Conservation (phyloP, 2,113 vertebrate genomes). For the Petrocephalus zakoni region DNA sequence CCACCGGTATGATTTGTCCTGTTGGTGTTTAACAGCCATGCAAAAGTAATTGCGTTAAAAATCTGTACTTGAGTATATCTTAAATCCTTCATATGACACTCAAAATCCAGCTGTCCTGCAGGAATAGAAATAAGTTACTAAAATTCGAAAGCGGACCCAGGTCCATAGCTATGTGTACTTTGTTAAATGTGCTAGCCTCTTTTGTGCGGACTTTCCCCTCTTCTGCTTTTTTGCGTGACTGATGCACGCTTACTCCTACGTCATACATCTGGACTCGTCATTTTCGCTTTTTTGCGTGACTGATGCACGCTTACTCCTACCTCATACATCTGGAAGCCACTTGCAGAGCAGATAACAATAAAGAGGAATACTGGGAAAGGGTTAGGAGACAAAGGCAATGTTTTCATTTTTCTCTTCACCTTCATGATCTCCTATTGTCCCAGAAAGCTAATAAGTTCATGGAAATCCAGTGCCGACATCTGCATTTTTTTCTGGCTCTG, state of each 20-base stretch:
- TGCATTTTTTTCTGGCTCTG: background rate
- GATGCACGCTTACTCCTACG: slow-evolving; percentile 29
- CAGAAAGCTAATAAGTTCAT: slow-evolving; percentile 62
- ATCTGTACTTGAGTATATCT: slow-evolving; percentile 38
- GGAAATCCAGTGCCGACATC: slow-evolving; percentile 50
- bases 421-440: slow-evolving; percentile 21
- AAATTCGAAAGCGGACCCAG: background rate
- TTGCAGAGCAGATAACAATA: slow-evolving; percentile 58
- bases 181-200: slow-evolving; percentile 35
- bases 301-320: slow-evolving; percentile 31
- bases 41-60: slow-evolving; percentile 47
- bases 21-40: slow-evolving; percentile 58
- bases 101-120: slow-evolving; percentile 42
- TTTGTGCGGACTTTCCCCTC: slow-evolving; percentile 35
- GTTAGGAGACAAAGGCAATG: slow-evolving; percentile 52
- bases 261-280: slow-evolving; percentile 65
- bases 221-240: slow-evolving; percentile 54
- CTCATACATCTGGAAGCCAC: slow-evolving; percentile 64
- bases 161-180: slow-evolving; percentile 38
- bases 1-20: slow-evolving; percentile 44
- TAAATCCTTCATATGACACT: slow-evolving; percentile 42
- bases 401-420: slow-evolving; percentile 40
- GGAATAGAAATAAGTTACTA: slow-evolving; percentile 5
- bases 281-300: slow-evolving; percentile 59
- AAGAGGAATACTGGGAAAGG: slow-evolving; percentile 41